Conservation (phyloP, 2,797 vertebrate species). For the Brotula barbata region DNA sequence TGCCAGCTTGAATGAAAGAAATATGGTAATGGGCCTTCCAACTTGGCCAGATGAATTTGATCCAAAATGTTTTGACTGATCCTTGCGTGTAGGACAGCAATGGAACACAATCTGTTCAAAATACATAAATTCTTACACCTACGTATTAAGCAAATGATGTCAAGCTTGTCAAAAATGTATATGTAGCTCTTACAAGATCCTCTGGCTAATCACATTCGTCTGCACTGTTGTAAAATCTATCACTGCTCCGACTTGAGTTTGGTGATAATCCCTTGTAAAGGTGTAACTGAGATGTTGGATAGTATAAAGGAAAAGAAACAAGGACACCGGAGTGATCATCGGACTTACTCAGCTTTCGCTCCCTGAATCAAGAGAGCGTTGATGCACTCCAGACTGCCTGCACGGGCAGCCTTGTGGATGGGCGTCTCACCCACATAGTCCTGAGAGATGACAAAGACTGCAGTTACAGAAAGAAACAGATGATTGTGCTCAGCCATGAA, state of each 20-base stretch:
- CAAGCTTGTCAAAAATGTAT: background rate
- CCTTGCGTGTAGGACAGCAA: too few relatives aligned
- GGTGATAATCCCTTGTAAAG: constrained; percentile 77
- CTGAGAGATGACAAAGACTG: constrained; percentile 73
- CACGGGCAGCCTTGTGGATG: constrained; percentile 98
- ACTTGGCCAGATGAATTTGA: too few relatives aligned
- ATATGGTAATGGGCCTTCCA: too few relatives aligned
- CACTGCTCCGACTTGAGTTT: constrained; percentile 36
- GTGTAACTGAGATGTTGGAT: constrained; percentile 58
- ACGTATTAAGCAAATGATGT: background rate
- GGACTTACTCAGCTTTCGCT: constrained; percentile 97
- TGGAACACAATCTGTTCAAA: background rate
- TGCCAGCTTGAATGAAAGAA: too few relatives aligned
- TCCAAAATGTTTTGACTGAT: too few relatives aligned
- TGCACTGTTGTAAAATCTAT: background rate
- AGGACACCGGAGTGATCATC: constrained; percentile 62
- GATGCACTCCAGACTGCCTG: constrained; percentile 97
- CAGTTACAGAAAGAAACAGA: constrained; percentile 39
- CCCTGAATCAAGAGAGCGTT: constrained; percentile 95
- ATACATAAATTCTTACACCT: background rate
- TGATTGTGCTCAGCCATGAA: constrained; percentile 8
- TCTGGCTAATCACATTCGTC: background rate
- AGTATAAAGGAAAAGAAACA: constrained; percentile 66
- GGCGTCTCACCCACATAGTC: constrained; percentile 99
- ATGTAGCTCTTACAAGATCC: background rate